Evolutionary conservation across 2,797 vertebrate species (phyloP), one percentile per base, ranked within the genome.

Genomic region (Apodemus agrarius): DNA sequence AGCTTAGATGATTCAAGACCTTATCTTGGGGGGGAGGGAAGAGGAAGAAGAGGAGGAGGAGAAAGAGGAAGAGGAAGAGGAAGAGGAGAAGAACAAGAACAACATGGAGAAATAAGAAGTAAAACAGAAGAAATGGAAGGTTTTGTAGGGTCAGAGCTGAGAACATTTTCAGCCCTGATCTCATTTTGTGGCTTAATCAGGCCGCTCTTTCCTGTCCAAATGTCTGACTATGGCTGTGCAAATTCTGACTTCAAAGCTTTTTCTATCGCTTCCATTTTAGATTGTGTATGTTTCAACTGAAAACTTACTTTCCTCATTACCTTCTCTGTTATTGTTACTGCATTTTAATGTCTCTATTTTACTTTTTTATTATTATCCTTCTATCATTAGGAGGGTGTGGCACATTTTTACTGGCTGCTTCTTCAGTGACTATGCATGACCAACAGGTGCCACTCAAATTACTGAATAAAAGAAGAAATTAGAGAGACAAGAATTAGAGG

Each of bases 331-430:
- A 7, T 81, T 21, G 61, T 9, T 6, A 37, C 19, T 40, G 7
- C 29, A 61, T n/a, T 89, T 72, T 94, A 83, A 89, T 96, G 87
- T 94, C 19, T 19, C 31, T 76, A 63, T 43, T 81, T 89, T 87
- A 31, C 34, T 90, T 78, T 46, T 12, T 93, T 83, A n/a, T 10
- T 1, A 24, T 75, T 76, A 83, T 75, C 29, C 16, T 76, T 84
- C 75, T 83, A 14, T 90, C 65, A 26, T 40, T 57, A 65, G 85
- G 17, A 17, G 34, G 3, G 34, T 17, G 1, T 81, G 6, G 81
- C 52, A 82, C 26, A 16, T 79, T 72, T 72, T 91, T 69, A 89
- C 76, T 67, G 1, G 16, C 3, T 89, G 1, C 61, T 19, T 91
- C 16, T 2, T 7, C 43, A 37, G 29, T 46, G 82, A 43, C 10